Evolutionary conservation across 2,113 vertebrate genomes (phyloP).

Genomic region (Dicrurus megarhynchus): DNA sequence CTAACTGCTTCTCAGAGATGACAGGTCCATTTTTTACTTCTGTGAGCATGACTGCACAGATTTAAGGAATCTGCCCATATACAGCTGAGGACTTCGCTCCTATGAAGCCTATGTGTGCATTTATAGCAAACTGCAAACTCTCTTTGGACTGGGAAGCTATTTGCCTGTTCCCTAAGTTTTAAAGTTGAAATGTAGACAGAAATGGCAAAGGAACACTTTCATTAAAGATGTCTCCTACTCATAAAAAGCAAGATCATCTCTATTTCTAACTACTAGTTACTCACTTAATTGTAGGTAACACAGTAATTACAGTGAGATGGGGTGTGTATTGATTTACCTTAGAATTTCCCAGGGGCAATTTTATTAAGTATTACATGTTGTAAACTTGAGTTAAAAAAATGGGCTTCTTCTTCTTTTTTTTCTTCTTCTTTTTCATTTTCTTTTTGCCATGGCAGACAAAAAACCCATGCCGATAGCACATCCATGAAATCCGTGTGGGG

Average conservation of each 20-base stretch:
- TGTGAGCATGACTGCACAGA: slow-evolving; percentile 41
- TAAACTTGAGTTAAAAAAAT: neutral
- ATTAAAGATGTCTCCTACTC: neutral
- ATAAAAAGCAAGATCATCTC: neutral
- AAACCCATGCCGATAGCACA: neutral
- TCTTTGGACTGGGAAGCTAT: neutral
- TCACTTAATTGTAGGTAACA: neutral
- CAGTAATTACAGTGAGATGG: neutral
- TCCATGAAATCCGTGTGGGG: neutral
- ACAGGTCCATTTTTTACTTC: slow-evolving; percentile 46
- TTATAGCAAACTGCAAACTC: neutral
- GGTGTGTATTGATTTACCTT: neutral
- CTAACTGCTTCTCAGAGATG: neutral
- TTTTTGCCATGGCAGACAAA: neutral
- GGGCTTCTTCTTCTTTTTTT: neutral
- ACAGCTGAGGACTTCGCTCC: slow-evolving; percentile 8
- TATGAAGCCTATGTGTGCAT: neutral
- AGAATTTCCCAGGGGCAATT: neutral
- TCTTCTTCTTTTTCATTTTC: too few species aligned
- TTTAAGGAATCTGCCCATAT: slow-evolving; percentile 28
- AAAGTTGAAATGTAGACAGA: neutral
- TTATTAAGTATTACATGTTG: neutral
- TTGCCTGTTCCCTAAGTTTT: neutral
- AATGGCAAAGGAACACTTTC: neutral
- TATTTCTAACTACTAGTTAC: neutral